Conservation (phyloP, 2,113 vertebrate species). For the Ceyx cyanopectus region DNA sequence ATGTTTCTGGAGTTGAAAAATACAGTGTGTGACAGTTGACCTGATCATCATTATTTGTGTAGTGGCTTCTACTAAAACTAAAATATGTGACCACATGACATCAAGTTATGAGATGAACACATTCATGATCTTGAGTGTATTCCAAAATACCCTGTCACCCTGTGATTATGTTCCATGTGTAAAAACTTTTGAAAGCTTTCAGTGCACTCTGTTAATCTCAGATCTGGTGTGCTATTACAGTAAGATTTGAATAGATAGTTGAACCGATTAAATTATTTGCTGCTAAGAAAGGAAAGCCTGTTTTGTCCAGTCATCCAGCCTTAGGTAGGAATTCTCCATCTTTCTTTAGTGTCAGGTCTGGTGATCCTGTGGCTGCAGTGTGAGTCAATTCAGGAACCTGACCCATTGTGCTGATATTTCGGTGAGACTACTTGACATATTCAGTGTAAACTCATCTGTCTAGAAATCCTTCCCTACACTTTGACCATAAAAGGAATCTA, state of each 20-base stretch:
- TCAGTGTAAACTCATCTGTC: neutral
- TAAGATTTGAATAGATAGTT: neutral
- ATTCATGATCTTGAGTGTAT: rapidly evolving
- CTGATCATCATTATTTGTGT: neutral
- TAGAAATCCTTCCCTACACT: neutral
- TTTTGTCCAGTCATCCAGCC: neutral
- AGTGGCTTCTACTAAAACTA: neutral
- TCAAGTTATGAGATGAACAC: neutral
- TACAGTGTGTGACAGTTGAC: neutral
- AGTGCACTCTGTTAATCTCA: neutral
- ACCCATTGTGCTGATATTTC: neutral
- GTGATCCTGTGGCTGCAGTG: neutral
- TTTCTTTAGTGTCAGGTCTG: rapidly evolving
- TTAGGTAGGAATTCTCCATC: neutral
- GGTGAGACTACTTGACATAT: neutral
- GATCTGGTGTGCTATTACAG: neutral
- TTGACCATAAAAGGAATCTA: neutral
- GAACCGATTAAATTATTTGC: neutral
- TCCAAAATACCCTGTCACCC: neutral
- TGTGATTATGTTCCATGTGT: neutral
- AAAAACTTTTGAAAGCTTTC: neutral
- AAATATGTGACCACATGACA: neutral
- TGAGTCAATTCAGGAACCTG: neutral
- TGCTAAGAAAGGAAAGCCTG: neutral
- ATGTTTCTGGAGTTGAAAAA: neutral